Base-by-base conservation (phyloP, 2,113 vertebrate species). In the Plotosus lineatus region DNA sequence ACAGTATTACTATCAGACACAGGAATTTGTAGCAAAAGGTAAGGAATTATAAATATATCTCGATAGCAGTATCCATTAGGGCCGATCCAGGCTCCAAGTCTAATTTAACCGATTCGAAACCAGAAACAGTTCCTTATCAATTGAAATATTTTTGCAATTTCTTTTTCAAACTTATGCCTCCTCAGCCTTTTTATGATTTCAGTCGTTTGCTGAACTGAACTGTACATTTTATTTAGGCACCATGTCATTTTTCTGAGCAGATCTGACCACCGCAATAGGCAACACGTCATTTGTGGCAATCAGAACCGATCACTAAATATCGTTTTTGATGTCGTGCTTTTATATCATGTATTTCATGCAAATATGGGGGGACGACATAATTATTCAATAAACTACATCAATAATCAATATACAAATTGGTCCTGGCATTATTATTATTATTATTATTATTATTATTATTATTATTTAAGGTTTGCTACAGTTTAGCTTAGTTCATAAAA, bases 191-290 rank as follows among this genome's bases (percentile, higher is more conserved):
- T 19, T 46, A 11, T 2, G 31, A 71, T 28, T 46, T 14, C 4
- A 38, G 28, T 53, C 63, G 46, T 56, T 44, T 71, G 28, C 56
- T 40, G 33, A 55, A 66, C 56, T 40, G 33, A 55, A 66, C 2
- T 56, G 21, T 58, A 17, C 36, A 66, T 78, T 21, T 51, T 71
- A 42, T 79, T 28, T 11, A n/a, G 48, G 9, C 31, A 40, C 21
- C 76, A 79, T 36, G 80, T 85, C 80, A 82, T 85, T 82, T 69
- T 48, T 33, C n/a, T 66, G 51, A 78, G 5, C 51, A 40, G 60
- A 61, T 56, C 46, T 75, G 68, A 81, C 78, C 55, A 4, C 63
- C 28, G 33, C 26, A 36, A n/a, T 42, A 75, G 60, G 12, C 33
- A 65, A 44, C 60, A 81, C 58, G 28, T 81, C 60, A 81, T 81